Evolutionary conservation across 1,140 invertebrate species (phyloP), one percentile per base, ranked within the genome.

Genomic region (Drosophila bipectinata): DNA sequence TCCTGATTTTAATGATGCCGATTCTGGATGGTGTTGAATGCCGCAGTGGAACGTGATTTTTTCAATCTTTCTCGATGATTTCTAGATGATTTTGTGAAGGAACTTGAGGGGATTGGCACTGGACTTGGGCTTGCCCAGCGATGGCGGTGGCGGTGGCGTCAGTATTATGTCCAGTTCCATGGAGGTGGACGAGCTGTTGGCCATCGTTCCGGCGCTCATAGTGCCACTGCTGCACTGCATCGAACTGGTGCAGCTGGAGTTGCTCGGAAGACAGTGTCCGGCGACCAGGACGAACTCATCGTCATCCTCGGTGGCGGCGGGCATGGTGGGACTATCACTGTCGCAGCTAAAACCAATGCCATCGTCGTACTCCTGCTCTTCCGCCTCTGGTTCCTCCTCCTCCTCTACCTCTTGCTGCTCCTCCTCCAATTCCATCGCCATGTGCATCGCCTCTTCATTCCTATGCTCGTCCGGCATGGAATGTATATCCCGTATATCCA

Each of bases 281-380:
- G 74, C 30, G 4, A 83, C 57, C 4, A 71, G 44, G 24, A 83
- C 56, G 8, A 83, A 83, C 30, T 83, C 84, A 47, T 77, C 79
- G 4, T 80, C 62, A 6, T 47, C 55, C 3, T 74, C 79, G 44
- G 21, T 24, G 44, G 44, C 9, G 44, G 44, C 44, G 14, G 73
- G 56, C 21, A 72, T 51, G 18, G 66, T 82, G 28, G 66, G 77
- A 10, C 81, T 85, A 55, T 89, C 84, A 45, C 85, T 89, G 69
- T 84, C 85, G 53, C 77, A 89, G 15, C 84, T 89, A 28, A 90
- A 90, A n/a, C 85, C 85, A 44, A 89, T 90, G 30, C 85, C 85
- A 59, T 90, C 80, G 32, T 90, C 83, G 45, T 72, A 74, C 7
- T 82, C 85, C 45, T 85, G 48, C 21, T 28, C 18, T 18, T 45